Conservation (phyloP, 2,113 vertebrate genomes). For the Puffinus mauretanicus region DNA sequence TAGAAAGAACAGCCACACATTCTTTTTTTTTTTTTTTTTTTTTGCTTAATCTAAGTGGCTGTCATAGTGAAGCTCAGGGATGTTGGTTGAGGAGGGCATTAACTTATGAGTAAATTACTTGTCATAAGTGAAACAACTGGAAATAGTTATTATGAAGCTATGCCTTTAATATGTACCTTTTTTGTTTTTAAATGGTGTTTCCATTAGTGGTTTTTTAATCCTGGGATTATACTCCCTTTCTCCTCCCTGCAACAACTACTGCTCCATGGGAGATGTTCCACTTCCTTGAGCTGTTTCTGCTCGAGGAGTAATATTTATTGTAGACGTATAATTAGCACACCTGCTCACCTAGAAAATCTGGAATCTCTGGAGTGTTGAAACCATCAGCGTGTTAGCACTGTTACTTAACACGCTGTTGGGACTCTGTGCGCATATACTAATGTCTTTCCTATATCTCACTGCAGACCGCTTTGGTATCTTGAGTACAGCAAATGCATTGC, state of each 20-base stretch:
- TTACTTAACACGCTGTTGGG: background rate
- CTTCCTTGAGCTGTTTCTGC: slow-evolving; percentile 24
- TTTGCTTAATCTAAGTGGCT: background rate
- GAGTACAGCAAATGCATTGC: background rate
- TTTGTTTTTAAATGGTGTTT: background rate
- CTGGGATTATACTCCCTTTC: background rate
- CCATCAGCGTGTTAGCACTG: background rate
- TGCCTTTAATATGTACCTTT: background rate
- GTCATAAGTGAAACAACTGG: background rate
- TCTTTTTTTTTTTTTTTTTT: background rate
- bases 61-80: background rate
- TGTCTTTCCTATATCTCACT: background rate
- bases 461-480: background rate
- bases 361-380: slow-evolving; percentile 29
- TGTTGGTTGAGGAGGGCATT: background rate
- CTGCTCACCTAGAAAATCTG: slow-evolving; percentile 44
- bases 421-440: background rate
- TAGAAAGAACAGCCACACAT: background rate
- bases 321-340: slow-evolving; percentile 21
- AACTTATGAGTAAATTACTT: background rate
- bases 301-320: background rate
- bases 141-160: background rate
- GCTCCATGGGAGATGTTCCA: background rate
- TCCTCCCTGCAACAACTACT: background rate
- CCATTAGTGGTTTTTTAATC: background rate